phyloP scores from a whole-genome alignment of 1,140 invertebrate species.

The Trichonephila clavipes region DNA sequence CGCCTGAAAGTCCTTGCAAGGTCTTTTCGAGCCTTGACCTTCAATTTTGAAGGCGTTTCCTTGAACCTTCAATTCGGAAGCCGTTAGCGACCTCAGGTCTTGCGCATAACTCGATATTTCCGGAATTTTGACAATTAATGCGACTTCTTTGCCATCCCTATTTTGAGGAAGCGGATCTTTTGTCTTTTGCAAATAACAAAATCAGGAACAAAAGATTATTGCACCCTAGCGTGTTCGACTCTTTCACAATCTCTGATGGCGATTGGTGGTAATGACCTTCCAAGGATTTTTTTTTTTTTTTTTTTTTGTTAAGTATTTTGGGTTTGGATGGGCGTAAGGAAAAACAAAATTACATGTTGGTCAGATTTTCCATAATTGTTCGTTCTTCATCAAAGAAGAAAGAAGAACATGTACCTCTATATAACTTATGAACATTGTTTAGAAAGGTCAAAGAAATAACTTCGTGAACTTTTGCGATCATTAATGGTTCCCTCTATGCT shows the following conservation, averaged over 20 bases:
- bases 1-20: slow-evolving; percentile 72
- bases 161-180: slow-evolving; percentile 32
- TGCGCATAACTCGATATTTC: slow-evolving; percentile 54
- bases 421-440: slow-evolving; percentile 54
- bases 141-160: not conserved
- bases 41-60: slow-evolving; percentile 61
- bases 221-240: slow-evolving; percentile 57
- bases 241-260: slow-evolving; percentile 32
- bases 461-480: slow-evolving; percentile 44
- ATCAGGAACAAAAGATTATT: slow-evolving; percentile 69
- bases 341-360: slow-evolving; percentile 67
- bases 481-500: slow-evolving; percentile 18
- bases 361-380: slow-evolving; percentile 59
- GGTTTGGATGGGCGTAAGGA: slow-evolving; percentile 50
- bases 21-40: slow-evolving; percentile 61
- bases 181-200: slow-evolving; percentile 28
- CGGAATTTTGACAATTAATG: slow-evolving; percentile 71
- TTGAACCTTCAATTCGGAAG: slow-evolving; percentile 25
- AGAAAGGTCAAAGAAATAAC: slow-evolving; percentile 48
- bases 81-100: slow-evolving; percentile 27
- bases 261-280: slow-evolving; percentile 55
- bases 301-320: slow-evolving; percentile 44
- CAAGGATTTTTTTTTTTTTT: slow-evolving; percentile 39
- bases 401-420: not conserved
- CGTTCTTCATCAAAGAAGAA: slow-evolving; percentile 18